phyloP scores from a whole-genome alignment of 2,113 vertebrate genomes.

The Phrynocephalus versicolor region DNA sequence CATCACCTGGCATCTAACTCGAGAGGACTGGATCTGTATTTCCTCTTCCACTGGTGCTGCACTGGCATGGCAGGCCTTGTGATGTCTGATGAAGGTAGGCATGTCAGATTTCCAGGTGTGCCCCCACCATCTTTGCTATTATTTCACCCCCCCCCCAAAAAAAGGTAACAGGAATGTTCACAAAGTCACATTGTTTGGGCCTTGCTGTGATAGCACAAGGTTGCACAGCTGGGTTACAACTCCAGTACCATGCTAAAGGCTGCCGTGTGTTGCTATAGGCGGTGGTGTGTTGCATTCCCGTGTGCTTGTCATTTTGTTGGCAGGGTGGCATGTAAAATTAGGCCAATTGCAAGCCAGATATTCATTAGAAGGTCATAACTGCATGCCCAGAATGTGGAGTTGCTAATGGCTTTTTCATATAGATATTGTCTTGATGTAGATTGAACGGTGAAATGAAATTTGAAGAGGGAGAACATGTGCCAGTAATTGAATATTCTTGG shows the following conservation, averaged over 20 bases:
- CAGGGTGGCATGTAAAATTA: not conserved
- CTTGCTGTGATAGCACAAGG: not conserved
- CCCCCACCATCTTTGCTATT: not conserved
- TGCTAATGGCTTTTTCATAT: constrained; percentile 19
- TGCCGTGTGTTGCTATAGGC: not conserved
- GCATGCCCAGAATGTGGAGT: not conserved
- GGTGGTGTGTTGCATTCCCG: not conserved
- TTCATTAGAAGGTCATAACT: not conserved
- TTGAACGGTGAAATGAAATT: constrained; percentile 23
- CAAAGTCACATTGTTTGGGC: not conserved
- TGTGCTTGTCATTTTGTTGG: constrained; percentile 2
- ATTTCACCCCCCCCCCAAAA: not conserved
- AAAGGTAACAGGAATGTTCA: not conserved
- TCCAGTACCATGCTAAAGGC: not conserved
- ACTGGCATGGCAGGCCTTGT: not conserved
- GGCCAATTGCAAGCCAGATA: not conserved
- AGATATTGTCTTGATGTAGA: not conserved
- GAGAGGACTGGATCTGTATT: no score
- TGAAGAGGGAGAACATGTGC: not conserved
- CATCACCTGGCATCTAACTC: no score
- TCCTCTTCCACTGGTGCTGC: not conserved
- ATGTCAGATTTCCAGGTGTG: not conserved
- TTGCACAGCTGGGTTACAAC: not conserved
- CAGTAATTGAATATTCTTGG: constrained; percentile 25
- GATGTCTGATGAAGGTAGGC: not conserved